Conservation (phyloP, 2,113 vertebrate genomes). For the Lanius collurio region DNA sequence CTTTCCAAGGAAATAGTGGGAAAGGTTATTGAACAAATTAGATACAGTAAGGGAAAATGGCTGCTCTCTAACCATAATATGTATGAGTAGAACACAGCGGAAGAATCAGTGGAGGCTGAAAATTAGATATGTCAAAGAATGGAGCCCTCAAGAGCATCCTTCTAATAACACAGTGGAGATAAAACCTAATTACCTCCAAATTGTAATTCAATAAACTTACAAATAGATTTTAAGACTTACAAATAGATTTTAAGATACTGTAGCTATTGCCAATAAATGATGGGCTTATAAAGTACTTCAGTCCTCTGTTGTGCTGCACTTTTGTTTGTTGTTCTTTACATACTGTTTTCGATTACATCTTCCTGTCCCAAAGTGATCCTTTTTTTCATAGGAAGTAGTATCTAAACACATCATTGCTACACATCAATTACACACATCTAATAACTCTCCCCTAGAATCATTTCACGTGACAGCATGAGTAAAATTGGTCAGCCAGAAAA, state of each 20-base stretch:
- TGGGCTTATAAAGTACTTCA: background rate
- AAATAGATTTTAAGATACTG: background rate
- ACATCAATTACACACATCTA: background rate
- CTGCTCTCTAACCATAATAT: background rate
- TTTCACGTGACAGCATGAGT: background rate
- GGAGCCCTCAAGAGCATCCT: background rate
- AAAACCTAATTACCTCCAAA: background rate
- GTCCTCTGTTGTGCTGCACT: background rate
- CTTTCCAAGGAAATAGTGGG: background rate
- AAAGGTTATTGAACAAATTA: background rate
- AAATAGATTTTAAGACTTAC: no score
- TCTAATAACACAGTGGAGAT: background rate
- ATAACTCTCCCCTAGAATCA: background rate
- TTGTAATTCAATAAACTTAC: background rate
- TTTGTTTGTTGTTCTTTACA: background rate
- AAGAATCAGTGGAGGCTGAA: background rate
- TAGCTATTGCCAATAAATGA: background rate
- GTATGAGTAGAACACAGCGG: background rate
- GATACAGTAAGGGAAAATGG: background rate
- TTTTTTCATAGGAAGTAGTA: background rate
- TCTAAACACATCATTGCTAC: background rate
- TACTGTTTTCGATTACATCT: background rate
- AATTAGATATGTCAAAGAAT: background rate
- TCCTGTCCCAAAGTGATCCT: background rate
- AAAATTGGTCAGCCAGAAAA: background rate